phyloP scores from a whole-genome alignment of 2,113 vertebrate genomes.

The Percopsis transmontana region DNA sequence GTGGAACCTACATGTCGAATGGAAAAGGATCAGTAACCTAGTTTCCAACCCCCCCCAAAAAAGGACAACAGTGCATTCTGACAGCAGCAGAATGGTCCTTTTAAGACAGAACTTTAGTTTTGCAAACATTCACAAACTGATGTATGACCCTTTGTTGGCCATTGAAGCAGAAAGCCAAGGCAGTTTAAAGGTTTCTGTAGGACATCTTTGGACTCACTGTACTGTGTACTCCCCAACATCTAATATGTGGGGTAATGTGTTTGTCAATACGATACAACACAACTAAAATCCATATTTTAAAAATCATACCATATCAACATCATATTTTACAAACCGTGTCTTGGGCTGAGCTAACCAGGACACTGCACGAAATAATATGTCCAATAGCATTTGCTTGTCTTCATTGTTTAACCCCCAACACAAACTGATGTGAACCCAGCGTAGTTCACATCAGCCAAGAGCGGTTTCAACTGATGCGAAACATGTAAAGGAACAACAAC shows the following conservation, averaged over 20 bases:
- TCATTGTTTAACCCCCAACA: too few species aligned
- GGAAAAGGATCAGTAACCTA: constrained; percentile 56
- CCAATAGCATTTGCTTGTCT: too few species aligned
- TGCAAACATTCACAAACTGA: constrained; percentile 23
- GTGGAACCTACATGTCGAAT: constrained; percentile 27
- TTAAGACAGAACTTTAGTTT: constrained; percentile 1
- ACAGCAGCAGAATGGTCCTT: constrained; percentile 39
- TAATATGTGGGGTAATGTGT: constrained; percentile 1
- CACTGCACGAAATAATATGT: too few species aligned
- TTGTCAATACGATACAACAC: not conserved
- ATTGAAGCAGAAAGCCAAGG: constrained; percentile 65
- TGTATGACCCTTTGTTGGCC: constrained; percentile 60
- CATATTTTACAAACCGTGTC: too few species aligned
- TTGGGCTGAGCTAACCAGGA: too few species aligned
- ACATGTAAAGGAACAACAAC: too few species aligned
- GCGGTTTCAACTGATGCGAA: too few species aligned
- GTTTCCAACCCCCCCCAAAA: constrained; percentile 20
- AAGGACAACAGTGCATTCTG: constrained; percentile 9
- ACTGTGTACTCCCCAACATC: constrained; percentile 34
- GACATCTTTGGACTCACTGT: constrained; percentile 44
- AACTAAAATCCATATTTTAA: too few species aligned
- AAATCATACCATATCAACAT: too few species aligned
- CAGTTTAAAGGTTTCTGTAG: constrained; percentile 28
- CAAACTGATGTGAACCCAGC: too few species aligned
- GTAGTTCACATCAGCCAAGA: too few species aligned